These are phyloP conservation scores for Drosophila colorata DNA, from an alignment of 2,888 invertebrate species.

Conservation along the genomic window DNA sequence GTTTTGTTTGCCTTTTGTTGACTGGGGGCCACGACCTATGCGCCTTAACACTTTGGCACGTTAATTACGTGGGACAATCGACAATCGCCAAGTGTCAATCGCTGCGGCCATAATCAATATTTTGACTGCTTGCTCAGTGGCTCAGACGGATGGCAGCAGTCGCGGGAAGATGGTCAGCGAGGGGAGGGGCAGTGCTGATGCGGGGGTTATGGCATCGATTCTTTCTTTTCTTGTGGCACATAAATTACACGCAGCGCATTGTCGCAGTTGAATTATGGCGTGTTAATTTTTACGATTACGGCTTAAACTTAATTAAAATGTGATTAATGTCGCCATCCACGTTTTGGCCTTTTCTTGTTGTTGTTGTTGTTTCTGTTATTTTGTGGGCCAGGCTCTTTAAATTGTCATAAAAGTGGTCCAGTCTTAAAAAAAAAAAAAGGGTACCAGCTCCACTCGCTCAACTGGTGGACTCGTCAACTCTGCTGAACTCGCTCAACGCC, in stretches of 20 bases:
- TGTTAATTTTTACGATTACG: conserved; percentile 79
- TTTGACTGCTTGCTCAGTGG: conserved; percentile 65
- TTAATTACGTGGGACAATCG: conserved; percentile 76
- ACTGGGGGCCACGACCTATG: conserved; percentile 50
- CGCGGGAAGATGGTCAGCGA: background rate
- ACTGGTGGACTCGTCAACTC: conserved; percentile 17
- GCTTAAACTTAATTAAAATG: conserved; percentile 80
- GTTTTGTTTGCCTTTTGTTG: conserved; percentile 14
- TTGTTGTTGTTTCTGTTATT: background rate
- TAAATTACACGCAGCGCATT: conserved; percentile 78
- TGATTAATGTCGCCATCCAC: conserved; percentile 68
- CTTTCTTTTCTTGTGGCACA: conserved; percentile 56
- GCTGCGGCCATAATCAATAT: conserved; percentile 74
- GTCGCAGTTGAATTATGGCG: conserved; percentile 80
- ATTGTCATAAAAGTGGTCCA: conserved; percentile 65
- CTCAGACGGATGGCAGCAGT: background rate
- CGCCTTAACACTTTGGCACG: conserved; percentile 78
- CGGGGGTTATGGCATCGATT: conserved; percentile 7
- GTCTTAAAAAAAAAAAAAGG: conserved; percentile 30
- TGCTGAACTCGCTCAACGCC: conserved; percentile 31
- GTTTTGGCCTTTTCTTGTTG: conserved; percentile 8
- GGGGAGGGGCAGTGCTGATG: background rate
- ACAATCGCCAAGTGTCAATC: conserved; percentile 78
- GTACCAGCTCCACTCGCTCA: conserved; percentile 25
- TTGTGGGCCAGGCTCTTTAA: conserved; percentile 68